Evolutionary conservation across 1,140 invertebrate species (phyloP).

Genomic region (Cardiocondyla obscurior): DNA sequence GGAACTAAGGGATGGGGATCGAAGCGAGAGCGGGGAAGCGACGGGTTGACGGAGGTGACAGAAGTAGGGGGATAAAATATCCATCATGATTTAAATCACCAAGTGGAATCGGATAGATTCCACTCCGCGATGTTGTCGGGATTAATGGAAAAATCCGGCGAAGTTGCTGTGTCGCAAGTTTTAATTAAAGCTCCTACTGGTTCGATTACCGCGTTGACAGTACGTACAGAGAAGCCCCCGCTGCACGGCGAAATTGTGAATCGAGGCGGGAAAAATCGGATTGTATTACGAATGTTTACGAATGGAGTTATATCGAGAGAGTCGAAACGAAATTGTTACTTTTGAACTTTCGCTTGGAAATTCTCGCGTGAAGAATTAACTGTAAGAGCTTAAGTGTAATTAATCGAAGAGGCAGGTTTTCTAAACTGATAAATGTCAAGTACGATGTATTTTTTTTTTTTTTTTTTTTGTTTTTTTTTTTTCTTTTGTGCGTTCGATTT

Average conservation of each 20-base stretch:
- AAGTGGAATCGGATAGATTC: background rate
- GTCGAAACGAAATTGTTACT: slow-evolving; percentile 5
- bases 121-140: background rate
- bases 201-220: too few species aligned
- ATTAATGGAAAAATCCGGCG: background rate
- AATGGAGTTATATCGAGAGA: background rate
- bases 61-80: background rate
- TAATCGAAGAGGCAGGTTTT: background rate
- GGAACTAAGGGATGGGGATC: background rate
- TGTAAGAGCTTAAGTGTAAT: background rate
- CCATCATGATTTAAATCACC: background rate
- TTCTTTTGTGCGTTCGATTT: background rate
- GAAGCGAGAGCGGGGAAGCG: background rate
- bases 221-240: too few species aligned
- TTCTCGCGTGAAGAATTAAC: background rate
- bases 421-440: background rate
- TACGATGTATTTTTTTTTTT: background rate
- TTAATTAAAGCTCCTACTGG: too few species aligned
- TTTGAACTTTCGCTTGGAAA: background rate
- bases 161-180: too few species aligned
- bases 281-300: too few species aligned
- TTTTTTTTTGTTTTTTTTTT: too few species aligned
- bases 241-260: too few species aligned
- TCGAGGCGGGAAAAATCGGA: too few species aligned
- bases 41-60: background rate